Base-by-base conservation (phyloP, 2,797 vertebrate species). In the Crax fasciolata region DNA sequence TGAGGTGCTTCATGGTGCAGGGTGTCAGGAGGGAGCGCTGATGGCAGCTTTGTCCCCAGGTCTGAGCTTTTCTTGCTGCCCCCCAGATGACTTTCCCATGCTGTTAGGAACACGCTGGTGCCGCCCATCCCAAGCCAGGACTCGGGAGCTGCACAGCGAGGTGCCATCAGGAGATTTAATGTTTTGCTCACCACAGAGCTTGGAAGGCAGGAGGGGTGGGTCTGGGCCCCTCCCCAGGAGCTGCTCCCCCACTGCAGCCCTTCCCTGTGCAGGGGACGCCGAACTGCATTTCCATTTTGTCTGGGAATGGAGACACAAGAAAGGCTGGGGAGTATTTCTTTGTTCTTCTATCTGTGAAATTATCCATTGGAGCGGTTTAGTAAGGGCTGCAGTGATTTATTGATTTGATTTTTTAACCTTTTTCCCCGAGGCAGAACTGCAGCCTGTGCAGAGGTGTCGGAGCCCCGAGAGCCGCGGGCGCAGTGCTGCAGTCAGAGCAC, bases 191-290 rank as follows among this genome's bases (percentile, higher is more conserved):
- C 1, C 7, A 41, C 62, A 30, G 9, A 20, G 55, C 62, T 48
- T 18, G 0, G 1, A 15, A 30, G 41, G 41, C 59, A 62, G 30
- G 23, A 28, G 0, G 4, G 49, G 43, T 10, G 24, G 4, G n/a
- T 74, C 9, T 11, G 41, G 41, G 41, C 41, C 41, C 41, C 41
- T 43, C 35, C 35, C 35, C 35, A 35, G 35, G 35, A 35, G 35
- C 35, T 35, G 35, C 35, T 35, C 35, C 35, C 35, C 35, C 35
- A 35, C 35, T 35, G 35, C n/a, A n/a, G n/a, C 35, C 35, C 35
- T 35, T 35, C 35, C 35, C 35, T 35, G 35, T 35, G 35, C 41
- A 15, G 12, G 41, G 12, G 11, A 43, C 41, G 5, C 9, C 14
- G 70, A 23, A 17, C 9, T 28, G 17, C 8, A 7, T 55, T 74